These are phyloP conservation scores for Xyrauchen texanus DNA, from an alignment of 2,113 vertebrate genomes.

Conservation along the genomic window DNA sequence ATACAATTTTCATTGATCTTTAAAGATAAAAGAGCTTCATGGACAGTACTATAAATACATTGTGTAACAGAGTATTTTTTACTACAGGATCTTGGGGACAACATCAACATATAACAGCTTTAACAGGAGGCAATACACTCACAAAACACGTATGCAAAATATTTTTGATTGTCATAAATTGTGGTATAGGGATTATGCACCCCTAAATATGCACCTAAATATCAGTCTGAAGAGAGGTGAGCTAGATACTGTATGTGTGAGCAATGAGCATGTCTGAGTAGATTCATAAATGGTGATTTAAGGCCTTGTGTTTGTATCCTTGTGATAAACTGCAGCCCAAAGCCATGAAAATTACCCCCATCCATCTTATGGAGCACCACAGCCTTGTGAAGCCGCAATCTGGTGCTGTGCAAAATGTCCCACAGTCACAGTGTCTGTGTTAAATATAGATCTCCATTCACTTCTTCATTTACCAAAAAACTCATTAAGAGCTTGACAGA, in stretches of 20 bases:
- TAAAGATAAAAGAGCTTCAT: too few relatives aligned
- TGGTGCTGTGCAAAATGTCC: not conserved
- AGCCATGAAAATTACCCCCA: slow-evolving; percentile 73
- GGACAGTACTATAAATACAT: too few relatives aligned
- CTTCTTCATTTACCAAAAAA: slow-evolving; percentile 22
- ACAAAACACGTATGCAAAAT: not conserved
- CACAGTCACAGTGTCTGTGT: not conserved
- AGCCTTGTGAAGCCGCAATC: slow-evolving; percentile 39
- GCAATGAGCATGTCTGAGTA: not conserved
- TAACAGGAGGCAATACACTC: not conserved
- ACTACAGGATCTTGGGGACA: too few relatives aligned
- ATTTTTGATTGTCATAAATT: not conserved
- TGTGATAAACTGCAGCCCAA: slow-evolving; percentile 71
- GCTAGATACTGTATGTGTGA: not conserved
- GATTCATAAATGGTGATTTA: slow-evolving; percentile 54
- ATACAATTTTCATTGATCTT: too few relatives aligned
- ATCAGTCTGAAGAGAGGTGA: not conserved
- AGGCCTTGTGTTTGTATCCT: slow-evolving; percentile 66
- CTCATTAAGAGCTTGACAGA: slow-evolving; percentile 23
- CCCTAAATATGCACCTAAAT: too few relatives aligned
- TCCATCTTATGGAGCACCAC: slow-evolving; percentile 68
- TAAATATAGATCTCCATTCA: slow-evolving; percentile 29
- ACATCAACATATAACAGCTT: too few relatives aligned
- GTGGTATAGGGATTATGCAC: too few relatives aligned
- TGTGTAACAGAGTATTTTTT: too few relatives aligned